Evolutionary conservation across 2,797 vertebrate genomes (phyloP), one percentile per base, ranked within the genome.

Genomic region (Hydrolagus colliei): DNA sequence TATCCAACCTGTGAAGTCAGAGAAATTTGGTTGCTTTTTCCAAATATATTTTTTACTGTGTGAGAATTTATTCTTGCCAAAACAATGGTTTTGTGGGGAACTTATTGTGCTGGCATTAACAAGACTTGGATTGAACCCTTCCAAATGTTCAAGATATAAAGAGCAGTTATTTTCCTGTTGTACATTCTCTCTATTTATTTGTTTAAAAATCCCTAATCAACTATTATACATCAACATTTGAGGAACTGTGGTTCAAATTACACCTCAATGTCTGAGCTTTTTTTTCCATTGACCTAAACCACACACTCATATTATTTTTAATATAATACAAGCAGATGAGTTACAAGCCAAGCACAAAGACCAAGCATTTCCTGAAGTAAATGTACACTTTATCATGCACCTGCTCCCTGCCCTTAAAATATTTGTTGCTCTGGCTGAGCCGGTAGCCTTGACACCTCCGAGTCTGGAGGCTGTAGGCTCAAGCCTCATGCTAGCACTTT

Each of bases 11-110:
- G 65, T 35, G 32, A 41, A 20, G 67, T 84, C 63, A 68, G 79
- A 32, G 65, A 82, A 67, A 35, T 35, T 84, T 67, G 67, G 67
- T 71, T 35, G 71, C 32, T 71, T 71, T 32, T 68, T 84, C 79
- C 71, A 18, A 84, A 84, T 65, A 71, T 35, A 8, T 71, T 82
- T 18, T 77, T 77, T 77, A 77, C 41, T 84, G 79, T 84, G 79
- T 84, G 79, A 84, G 67, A 68, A 84, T 71, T 84, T 68, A 32
- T 71, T 12, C 79, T 84, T 84, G 79, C 79, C 79, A 84, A 84
- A 71, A 41, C 79, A 68, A 84, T 84, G 65, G 67, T 84, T 84
- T 68, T 84, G 52, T n/a, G 41, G 63, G 41, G 41, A 6, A 3
- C 6, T 71, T 84, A 68, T 80, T n/a, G 35, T 35, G 62, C 65